Evolutionary conservation across 1,140 invertebrate species (phyloP), one percentile per base, ranked within the genome.

Genomic region (Ephestia elutella): DNA sequence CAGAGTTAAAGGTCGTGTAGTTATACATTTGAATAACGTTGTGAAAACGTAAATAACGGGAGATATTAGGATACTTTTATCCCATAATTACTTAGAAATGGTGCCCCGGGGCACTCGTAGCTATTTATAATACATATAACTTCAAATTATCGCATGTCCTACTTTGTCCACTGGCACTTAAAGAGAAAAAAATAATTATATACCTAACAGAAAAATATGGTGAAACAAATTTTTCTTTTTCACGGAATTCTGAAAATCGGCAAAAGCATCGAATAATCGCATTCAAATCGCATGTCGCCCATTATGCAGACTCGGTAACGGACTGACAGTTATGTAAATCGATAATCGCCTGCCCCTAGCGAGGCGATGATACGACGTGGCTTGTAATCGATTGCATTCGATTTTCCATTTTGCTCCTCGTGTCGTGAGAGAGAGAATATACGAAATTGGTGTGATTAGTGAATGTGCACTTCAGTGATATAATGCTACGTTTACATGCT

Each of bases 301-400:
- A 44, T 44, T 44, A 44, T 44, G 38, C 38, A 44, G 38, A 44
- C 38, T 44, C 38, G 38, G 10, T 44, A 44, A 44, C 38, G 38
- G 13, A 44, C 38, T 44, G 38, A 44, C 38, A 15, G 38, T 44
- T 44, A 44, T 44, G 38, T 44, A 44, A 44, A 44, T 44, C 38
- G n/a, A 44, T 44, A 44, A 44, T 44, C 38, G 38, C 38, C 38
- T 44, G 38, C 38, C 38, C 38, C 38, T 17, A 44, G 38, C 38
- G 38, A 44, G 38, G 38, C 38, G 38, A 44, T 44, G 38, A 44
- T 44, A 44, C 38, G 38, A 44, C 38, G 15, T 13, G 38, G 7
- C 13, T 44, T 44, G 38, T 44, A 44, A 44, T 44, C 38, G 38
- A 15, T 44, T 44, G 38, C 38, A 44, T 44, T 44, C 38, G 38